Base-by-base conservation (phyloP, 2,888 invertebrate species). In the Buathra laborator region DNA sequence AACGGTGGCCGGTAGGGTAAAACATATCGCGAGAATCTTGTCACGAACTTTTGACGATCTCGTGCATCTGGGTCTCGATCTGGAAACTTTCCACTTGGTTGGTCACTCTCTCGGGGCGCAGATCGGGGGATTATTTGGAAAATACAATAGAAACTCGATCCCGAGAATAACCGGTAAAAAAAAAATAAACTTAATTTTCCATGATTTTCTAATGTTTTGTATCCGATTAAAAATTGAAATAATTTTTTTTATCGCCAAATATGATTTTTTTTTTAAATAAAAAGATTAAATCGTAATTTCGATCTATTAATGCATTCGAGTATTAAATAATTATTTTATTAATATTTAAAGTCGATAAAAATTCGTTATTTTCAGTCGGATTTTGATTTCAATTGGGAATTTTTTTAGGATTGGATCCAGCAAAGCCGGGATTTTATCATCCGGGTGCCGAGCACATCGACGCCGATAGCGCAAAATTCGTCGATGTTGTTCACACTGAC, bases 401-500 rank as follows among this genome's bases (percentile, higher is more conserved):
- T 48, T 56, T 3, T 29, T 29, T 59, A 92, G 92, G 87, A 46
- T 87, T 92, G 29, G 92, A 92, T 81, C 89, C 92, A 37, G 92
- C 92, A 1, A 85, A 88, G 48, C 91, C 91, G 4, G 78, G 90
- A 19, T 92, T 91, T 78, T 92, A 92, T 77, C 81, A 87, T 71
- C 79, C 83, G 2, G 85, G 83, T 2, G 62, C 83, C 2, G 88
- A 90, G 19, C 92, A 92, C 71, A 77, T 92, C 9, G 83, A 81
- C 12, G 48, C 75, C 2, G 64, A 7, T 0, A 90, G 90, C 46
- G 92, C 90, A 0, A 70, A 62, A 44, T 82, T 85, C 43, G 89
- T 92, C 5, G 92, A 91, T 64, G 81, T 90, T 3, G 85, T 92
- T 29, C 92, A 92, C 64, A 92, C 92, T 3, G 91, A 92, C 43